Evolutionary conservation across 1,140 invertebrate species (phyloP).

Genomic region (Tetramorium simillimum): DNA sequence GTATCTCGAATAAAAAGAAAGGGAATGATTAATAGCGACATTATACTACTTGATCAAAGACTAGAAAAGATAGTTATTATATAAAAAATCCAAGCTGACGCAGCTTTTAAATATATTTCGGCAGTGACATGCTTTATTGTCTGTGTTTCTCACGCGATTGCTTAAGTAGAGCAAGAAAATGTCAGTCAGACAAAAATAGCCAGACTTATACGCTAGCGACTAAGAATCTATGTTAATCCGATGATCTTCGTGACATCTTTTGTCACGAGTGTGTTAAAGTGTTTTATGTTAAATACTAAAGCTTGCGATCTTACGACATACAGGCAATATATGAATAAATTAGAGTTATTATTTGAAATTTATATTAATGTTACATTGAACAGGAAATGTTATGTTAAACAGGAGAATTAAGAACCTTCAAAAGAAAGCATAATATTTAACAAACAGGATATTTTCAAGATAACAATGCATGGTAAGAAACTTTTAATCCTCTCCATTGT

Average conservation of each 20-base stretch:
- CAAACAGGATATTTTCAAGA: neutral
- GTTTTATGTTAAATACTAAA: neutral
- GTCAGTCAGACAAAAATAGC: slow-evolving; percentile 40
- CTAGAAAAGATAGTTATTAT: neutral
- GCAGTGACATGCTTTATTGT: slow-evolving; percentile 8
- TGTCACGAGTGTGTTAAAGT: neutral
- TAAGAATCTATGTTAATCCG: slow-evolving; percentile 1
- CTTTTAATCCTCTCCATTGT: slow-evolving; percentile 69
- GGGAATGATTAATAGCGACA: neutral
- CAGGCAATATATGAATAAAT: slow-evolving; percentile 3
- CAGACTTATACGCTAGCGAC: neutral
- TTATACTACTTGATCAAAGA: neutral
- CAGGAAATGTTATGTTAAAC: neutral
- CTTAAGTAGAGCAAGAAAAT: slow-evolving; percentile 49
- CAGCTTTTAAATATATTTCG: slow-evolving; percentile 33
- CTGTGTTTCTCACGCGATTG: slow-evolving; percentile 21
- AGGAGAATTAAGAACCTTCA: neutral
- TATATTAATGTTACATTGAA: neutral
- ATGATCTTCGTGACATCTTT: neutral
- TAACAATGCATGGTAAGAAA: slow-evolving; percentile 21
- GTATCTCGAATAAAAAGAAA: neutral
- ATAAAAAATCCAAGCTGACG: neutral
- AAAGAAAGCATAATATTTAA: neutral
- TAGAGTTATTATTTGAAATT: neutral
- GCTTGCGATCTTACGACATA: neutral